phyloP scores from a whole-genome alignment of 2,888 invertebrate species.

The Notodonta ziczac region DNA sequence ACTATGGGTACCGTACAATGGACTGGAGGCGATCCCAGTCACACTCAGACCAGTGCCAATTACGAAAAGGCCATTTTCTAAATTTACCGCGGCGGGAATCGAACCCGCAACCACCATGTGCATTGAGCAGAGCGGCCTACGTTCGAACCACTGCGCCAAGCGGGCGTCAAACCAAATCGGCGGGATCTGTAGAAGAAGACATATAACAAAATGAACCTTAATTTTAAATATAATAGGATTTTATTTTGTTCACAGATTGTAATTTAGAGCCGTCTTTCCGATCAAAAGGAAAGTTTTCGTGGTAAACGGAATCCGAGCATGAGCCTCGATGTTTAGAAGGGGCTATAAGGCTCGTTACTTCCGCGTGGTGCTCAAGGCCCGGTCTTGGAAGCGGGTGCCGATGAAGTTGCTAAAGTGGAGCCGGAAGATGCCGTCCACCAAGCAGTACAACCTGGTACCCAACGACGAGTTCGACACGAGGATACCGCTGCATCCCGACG shows the following conservation, averaged over 20 bases:
- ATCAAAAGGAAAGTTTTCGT: constrained; percentile 16
- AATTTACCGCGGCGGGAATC: no score
- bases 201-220: no score
- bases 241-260: constrained; percentile 33
- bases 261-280: constrained; percentile 7
- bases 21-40: no score
- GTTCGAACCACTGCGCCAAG: no score
- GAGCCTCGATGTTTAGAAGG: constrained; percentile 71
- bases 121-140: no score
- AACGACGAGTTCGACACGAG: constrained; percentile 98
- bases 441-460: constrained; percentile 96
- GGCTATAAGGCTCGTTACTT: constrained; percentile 67
- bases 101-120: no score
- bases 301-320: constrained; percentile 30
- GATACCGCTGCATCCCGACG: constrained; percentile 98
- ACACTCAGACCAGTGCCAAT: no score
- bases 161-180: no score
- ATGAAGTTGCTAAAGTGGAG: constrained; percentile 78
- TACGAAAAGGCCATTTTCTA: no score
- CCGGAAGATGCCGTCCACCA: constrained; percentile 92
- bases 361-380: constrained; percentile 66
- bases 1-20: no score
- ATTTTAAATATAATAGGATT: background rate
- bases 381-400: constrained; percentile 69
- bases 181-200: no score